phyloP scores from a whole-genome alignment of 2,797 vertebrate genomes.

The Micropoecilia bifurca region DNA sequence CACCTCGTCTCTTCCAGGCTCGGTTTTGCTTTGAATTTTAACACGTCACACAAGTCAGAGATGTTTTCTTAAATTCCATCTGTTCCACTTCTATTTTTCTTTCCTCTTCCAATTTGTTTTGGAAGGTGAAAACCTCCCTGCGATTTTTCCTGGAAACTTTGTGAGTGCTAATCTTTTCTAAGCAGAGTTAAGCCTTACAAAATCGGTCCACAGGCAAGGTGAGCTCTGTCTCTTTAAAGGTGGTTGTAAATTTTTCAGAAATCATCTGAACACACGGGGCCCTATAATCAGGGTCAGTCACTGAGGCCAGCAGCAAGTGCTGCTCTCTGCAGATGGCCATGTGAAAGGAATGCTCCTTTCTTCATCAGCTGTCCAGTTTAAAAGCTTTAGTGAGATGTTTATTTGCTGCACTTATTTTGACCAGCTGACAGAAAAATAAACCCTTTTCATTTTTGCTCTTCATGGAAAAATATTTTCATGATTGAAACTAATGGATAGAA shows the following conservation, averaged over 20 bases:
- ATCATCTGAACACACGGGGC: neutral
- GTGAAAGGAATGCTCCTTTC: neutral
- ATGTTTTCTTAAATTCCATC: constrained; percentile 11
- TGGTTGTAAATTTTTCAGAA: neutral
- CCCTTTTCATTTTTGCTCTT: neutral
- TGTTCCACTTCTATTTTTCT: neutral
- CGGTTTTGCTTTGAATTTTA: constrained; percentile 3
- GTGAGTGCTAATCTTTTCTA: constrained; percentile 5
- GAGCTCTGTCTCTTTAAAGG: neutral
- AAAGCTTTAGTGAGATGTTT: neutral
- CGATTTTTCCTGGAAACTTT: neutral
- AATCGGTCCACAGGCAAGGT: neutral
- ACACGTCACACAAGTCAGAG: constrained; percentile 20
- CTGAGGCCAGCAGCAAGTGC: neutral
- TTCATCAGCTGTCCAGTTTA: neutral
- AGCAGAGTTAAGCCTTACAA: neutral
- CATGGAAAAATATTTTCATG: neutral
- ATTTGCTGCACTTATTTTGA: neutral
- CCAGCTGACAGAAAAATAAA: neutral
- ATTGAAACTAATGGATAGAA: neutral
- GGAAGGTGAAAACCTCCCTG: neutral
- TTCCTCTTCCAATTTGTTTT: neutral
- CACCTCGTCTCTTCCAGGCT: constrained; percentile 17
- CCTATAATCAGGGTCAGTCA: neutral
- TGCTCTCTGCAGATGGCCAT: neutral